Base-by-base conservation (phyloP, 2,113 vertebrate species). In the Lates calcarifer region DNA sequence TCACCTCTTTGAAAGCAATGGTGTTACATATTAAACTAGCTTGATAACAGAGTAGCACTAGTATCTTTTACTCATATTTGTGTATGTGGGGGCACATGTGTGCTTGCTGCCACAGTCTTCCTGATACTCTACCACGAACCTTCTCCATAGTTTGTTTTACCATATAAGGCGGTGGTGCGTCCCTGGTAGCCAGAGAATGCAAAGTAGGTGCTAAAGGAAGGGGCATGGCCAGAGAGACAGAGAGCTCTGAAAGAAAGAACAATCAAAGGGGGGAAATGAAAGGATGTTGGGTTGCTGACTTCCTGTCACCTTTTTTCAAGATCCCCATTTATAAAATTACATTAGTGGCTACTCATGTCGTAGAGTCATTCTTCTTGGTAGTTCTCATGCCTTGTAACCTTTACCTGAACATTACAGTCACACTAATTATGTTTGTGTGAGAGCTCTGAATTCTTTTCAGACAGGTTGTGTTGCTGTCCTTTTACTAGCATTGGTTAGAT, bases 141-240 rank as follows among this genome's bases (percentile, higher is more conserved):
- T 91, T 94, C 90, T 82, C 90, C 80, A 72, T 84, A 83, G 91
- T 90, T 86, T 81, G 84, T 94, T 93, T 95, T 92, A 93, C 94
- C 94, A 92, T 95, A 95, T 94, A 94, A 92, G 90, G 92, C 66
- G 77, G 85, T 20, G 28, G 28, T 89, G 83, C 53, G 58, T 94
- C 84, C 78, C 65, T 82, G 88, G 85, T 89, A 87, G 86, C 77
- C 28, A 24, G 77, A 90, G 90, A 94, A 91, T 89, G 85, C 63
- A 69, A 85, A 87, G 83, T 78, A 79, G 74, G 75, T 89, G 87
- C 88, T 88, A 81, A 84, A 93, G 90, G 92, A 93, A 93, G 88
- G 60, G 90, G 92, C 70, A 72, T 55, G 84, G 85, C 85, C 78
- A 69, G 64, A 70, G 56, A 63, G 67, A 76, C 51, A 72, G 62